Evolutionary conservation across 1,140 invertebrate species (phyloP).

Genomic region (Eulimnadia texana): DNA sequence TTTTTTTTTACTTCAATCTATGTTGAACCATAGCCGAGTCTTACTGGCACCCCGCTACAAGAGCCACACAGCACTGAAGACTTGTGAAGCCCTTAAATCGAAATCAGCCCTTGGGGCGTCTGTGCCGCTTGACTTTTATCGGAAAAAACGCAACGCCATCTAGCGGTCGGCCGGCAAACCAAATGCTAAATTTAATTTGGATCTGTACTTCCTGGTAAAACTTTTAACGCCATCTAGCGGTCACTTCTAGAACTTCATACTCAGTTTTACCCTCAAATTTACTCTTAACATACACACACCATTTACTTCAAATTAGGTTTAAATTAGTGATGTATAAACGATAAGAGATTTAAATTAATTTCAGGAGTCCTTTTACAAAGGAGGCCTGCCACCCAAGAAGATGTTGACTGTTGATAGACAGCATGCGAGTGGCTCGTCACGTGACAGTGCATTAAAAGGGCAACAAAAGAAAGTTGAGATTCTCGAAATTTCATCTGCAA

Average conservation of each 20-base stretch:
- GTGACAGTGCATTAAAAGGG: background rate
- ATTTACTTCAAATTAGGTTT: background rate
- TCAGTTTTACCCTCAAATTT: too few species aligned
- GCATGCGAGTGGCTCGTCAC: background rate
- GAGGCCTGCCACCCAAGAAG: background rate
- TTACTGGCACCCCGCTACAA: too few species aligned
- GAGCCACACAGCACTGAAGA: background rate
- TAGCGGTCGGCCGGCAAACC: background rate
- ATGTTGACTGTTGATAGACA: background rate
- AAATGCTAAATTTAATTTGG: too few species aligned
- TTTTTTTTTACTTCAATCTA: background rate
- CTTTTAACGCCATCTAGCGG: too few species aligned
- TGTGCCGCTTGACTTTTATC: background rate
- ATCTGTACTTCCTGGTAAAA: too few species aligned
- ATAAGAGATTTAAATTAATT: background rate
- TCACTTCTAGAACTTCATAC: too few species aligned
- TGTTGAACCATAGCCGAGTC: too few species aligned
- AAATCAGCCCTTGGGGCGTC: background rate
- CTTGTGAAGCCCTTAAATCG: background rate
- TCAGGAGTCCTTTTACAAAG: background rate
- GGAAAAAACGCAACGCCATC: background rate
- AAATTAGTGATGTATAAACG: background rate
- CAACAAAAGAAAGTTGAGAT: background rate
- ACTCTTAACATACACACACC: background rate
- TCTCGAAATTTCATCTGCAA: background rate